These are phyloP conservation scores for Erebia epiphron DNA, from an alignment of 2,888 invertebrate genomes.

Conservation along the genomic window DNA sequence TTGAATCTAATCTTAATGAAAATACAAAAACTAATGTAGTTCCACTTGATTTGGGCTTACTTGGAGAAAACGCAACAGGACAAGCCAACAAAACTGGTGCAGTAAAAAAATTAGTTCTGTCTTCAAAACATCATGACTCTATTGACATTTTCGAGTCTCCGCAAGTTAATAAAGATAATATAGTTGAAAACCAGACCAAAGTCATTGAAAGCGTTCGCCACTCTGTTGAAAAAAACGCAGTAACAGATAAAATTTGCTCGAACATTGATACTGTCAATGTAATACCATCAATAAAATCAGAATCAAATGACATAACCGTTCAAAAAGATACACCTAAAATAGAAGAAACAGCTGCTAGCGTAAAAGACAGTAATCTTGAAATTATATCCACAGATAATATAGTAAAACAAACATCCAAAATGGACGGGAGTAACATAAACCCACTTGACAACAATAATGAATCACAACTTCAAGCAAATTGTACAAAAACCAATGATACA, in stretches of 20 bases:
- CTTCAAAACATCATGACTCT: conserved; percentile 57
- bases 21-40: conserved; percentile 1
- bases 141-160: conserved; percentile 59
- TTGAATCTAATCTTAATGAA: not conserved
- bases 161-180: conserved; percentile 27
- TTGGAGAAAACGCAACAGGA: conserved; percentile 61
- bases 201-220: conserved; percentile 42
- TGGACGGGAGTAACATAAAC: not conserved
- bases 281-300: not conserved
- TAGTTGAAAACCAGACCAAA: conserved; percentile 39
- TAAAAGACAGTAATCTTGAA: not conserved
- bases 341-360: not conserved
- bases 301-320: not conserved
- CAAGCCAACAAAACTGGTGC: conserved; percentile 50
- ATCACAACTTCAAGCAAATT: conserved; percentile 28
- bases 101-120: conserved; percentile 46
- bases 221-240: conserved; percentile 51
- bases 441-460: conserved; percentile 6
- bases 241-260: conserved; percentile 42
- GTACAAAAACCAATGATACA: conserved; percentile 54
- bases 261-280: not conserved
- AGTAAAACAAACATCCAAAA: not conserved
- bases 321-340: not conserved
- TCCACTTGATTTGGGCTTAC: conserved; percentile 39
- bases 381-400: not conserved